Evolutionary conservation across 1,140 invertebrate genomes (phyloP).

Genomic region (Hetaerina americana): DNA sequence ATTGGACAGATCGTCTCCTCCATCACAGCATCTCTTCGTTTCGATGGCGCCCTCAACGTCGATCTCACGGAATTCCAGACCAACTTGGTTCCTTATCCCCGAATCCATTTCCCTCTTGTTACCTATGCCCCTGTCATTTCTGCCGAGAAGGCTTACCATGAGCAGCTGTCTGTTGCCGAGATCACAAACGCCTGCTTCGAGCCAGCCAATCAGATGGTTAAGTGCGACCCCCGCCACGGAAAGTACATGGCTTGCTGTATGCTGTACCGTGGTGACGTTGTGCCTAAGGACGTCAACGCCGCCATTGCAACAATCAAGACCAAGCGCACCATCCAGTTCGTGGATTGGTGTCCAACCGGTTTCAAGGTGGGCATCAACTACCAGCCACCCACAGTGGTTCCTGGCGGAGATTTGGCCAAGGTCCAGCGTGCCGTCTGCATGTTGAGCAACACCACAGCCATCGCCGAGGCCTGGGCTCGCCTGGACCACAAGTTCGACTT

Average conservation of each 20-base stretch:
- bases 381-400: constrained; percentile 65
- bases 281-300: constrained; percentile 49
- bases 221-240: constrained; percentile 76
- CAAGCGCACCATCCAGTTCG: constrained; percentile 73
- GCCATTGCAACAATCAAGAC: constrained; percentile 77
- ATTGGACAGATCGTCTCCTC: constrained; percentile 79
- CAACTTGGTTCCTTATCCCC: constrained; percentile 72
- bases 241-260: constrained; percentile 86
- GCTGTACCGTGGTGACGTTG: constrained; percentile 53
- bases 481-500: constrained; percentile 72
- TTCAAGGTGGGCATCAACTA: constrained; percentile 74
- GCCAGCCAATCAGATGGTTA: constrained; percentile 85
- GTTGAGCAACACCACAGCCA: constrained; percentile 73
- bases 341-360: constrained; percentile 83
- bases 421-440: constrained; percentile 60
- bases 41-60: constrained; percentile 79
- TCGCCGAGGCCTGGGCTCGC: constrained; percentile 63
- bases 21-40: constrained; percentile 75
- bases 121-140: constrained; percentile 78
- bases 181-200: constrained; percentile 86
- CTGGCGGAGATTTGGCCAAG: constrained; percentile 65
- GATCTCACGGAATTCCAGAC: constrained; percentile 85
- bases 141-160: constrained; percentile 76
- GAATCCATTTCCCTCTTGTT: constrained; percentile 71
- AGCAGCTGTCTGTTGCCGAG: constrained; percentile 67